Evolutionary conservation across 2,113 vertebrate species (phyloP), one percentile per base, ranked within the genome.

Genomic region (Ardeotis arabs): DNA sequence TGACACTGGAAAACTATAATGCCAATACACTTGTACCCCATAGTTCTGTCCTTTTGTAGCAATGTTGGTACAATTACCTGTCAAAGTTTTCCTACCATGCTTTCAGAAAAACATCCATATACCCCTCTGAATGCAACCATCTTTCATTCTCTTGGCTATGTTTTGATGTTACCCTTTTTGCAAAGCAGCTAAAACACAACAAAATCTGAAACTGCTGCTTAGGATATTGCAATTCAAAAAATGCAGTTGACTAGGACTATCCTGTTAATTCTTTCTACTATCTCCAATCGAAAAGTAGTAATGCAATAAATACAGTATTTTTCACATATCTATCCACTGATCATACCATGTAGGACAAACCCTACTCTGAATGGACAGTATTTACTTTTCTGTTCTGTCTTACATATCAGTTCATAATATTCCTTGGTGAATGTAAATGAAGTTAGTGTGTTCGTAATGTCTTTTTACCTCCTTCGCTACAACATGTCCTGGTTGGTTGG

Each of bases 401-500:
- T 47, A 31, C 7, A 0, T 7, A 1, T 49, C 29, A 31, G 17
- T 31, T 77, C 14, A 4, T 15, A 84, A 3, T 39, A 21, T 18
- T 80, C 31, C 10, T 13, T 35, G 20, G 28, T 63, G 33, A 78
- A n/a, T 47, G 39, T 79, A 77, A 50, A 56, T 7, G 6, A 58
- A 74, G 9, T 10, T 58, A 13, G 15, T 27, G 13, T 27, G 18
- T n/a, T n/a, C 70, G 18, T 33, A 59, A 21, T 8, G 16, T 27
- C 14, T 80, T 66, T 85, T 50, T 18, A 13, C 31, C 22, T 67
- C 10, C 25, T 44, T 55, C n/a, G 16, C 25, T 39, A 17, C 21
- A 55, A 27, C 11, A 39, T 4, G 2, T 27, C 0, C 0, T 63
- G 10, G 10, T 17, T 49, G 39, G 6, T 49, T 72, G n/a, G 17